Evolutionary conservation across 37 sponge, comb jelly and placozoan species (phyloP).

Genomic region (Axinella damicornis): DNA sequence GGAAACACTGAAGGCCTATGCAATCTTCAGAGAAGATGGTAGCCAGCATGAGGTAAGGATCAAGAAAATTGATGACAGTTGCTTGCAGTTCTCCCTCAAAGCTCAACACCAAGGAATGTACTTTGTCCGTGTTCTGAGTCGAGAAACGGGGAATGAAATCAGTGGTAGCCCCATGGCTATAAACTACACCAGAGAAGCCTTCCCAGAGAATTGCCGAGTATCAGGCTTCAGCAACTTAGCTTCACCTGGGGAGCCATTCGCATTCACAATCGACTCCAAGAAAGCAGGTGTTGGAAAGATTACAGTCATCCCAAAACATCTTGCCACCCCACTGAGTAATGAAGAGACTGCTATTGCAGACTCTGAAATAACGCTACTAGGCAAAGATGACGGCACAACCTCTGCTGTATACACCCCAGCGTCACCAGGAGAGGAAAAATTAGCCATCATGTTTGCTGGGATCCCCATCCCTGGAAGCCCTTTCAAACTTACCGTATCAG

Average conservation of each 20-base stretch:
- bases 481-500: slow-evolving; percentile 52
- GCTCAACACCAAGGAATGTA: slow-evolving; percentile 66
- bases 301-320: too few species aligned
- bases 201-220: neutral
- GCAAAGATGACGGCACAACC: slow-evolving; percentile 55
- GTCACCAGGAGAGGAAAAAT: neutral
- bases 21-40: slow-evolving; percentile 19
- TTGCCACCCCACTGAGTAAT: too few species aligned
- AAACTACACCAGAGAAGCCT: slow-evolving; percentile 16
- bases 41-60: slow-evolving; percentile 58
- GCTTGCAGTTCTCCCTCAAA: slow-evolving; percentile 43
- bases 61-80: slow-evolving; percentile 41
- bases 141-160: slow-evolving; percentile 2
- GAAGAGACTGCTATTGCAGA: too few species aligned
- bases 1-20: slow-evolving; percentile 55
- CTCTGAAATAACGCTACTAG: neutral
- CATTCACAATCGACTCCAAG: neutral
- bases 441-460: slow-evolving; percentile 60
- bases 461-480: slow-evolving; percentile 67
- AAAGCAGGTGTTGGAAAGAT: neutral
- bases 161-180: slow-evolving; percentile 54
- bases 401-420: slow-evolving; percentile 4
- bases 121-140: slow-evolving; percentile 26
- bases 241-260: slow-evolving; percentile 14
- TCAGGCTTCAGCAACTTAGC: slow-evolving; percentile 1